These are phyloP conservation scores for Asteroscopus sphinx DNA, from an alignment of 2,888 invertebrate species.

Conservation along the genomic window DNA sequence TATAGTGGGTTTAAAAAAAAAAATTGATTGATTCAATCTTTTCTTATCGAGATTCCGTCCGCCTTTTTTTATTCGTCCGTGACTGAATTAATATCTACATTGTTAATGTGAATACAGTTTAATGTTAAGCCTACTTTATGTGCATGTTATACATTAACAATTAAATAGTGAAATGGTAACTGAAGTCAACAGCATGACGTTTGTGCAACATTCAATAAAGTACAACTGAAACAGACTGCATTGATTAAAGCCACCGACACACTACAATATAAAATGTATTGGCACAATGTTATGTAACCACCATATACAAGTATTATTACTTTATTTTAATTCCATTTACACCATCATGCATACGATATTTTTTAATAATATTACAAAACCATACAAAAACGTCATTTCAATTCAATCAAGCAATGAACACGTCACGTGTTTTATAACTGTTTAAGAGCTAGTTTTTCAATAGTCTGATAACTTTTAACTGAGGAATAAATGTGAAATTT, in stretches of 20 bases:
- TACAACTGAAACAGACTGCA: constrained; percentile 36
- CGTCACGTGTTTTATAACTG: too few species aligned
- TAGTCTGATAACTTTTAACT: too few species aligned
- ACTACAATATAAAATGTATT: constrained; percentile 36
- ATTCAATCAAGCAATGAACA: too few species aligned
- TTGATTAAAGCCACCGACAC: constrained; percentile 24
- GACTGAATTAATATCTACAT: constrained; percentile 68
- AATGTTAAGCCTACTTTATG: constrained; percentile 63
- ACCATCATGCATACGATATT: constrained; percentile 22
- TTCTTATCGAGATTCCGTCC: too few species aligned
- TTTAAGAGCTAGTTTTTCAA: too few species aligned
- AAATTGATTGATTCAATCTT: too few species aligned
- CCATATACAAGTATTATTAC: constrained; percentile 26
- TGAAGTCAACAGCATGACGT: constrained; percentile 60
- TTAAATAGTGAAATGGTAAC: constrained; percentile 83
- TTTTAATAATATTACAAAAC: not conserved
- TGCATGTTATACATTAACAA: constrained; percentile 66
- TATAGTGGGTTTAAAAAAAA: too few species aligned
- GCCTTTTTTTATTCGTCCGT: too few species aligned
- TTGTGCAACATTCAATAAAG: constrained; percentile 52
- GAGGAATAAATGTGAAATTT: too few species aligned
- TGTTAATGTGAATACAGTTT: constrained; percentile 66
- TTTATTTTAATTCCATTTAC: constrained; percentile 9
- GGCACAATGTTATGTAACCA: constrained; percentile 50
- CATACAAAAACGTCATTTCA: too few species aligned